These are phyloP conservation scores for Menura novaehollandiae DNA, from an alignment of 2,113 vertebrate genomes.

Conservation along the genomic window DNA sequence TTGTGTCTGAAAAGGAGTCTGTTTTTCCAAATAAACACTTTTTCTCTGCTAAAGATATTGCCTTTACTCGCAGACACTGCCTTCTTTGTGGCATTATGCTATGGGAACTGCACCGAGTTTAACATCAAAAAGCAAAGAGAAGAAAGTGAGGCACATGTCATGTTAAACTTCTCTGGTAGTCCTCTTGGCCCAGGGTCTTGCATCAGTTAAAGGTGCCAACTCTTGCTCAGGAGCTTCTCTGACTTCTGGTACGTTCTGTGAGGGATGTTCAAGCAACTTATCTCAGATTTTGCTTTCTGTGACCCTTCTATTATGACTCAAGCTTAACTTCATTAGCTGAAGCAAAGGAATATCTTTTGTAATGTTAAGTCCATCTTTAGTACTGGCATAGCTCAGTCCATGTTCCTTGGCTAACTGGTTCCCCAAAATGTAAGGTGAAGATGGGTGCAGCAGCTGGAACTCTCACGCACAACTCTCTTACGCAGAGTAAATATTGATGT, in stretches of 20 bases:
- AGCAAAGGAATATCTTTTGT: neutral
- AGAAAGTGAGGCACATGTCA: rapidly evolving
- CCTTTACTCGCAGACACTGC: neutral
- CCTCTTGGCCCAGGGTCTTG: neutral
- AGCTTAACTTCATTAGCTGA: neutral
- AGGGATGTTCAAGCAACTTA: neutral
- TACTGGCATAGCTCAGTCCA: neutral
- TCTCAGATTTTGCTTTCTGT: neutral
- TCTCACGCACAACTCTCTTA: neutral
- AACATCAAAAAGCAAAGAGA: neutral
- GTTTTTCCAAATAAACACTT: neutral
- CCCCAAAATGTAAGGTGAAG: neutral
- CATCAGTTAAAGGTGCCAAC: neutral
- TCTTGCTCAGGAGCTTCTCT: neutral
- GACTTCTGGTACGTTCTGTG: neutral
- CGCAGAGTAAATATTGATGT: neutral
- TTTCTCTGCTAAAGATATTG: neutral
- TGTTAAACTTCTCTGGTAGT: neutral
- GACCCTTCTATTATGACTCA: neutral
- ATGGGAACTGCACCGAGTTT: neutral
- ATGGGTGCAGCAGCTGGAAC: neutral
- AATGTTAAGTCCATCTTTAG: neutral
- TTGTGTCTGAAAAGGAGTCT: neutral
- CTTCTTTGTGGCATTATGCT: neutral
- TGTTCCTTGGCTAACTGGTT: neutral